phyloP scores from a whole-genome alignment of 2,888 invertebrate species.

The Cataglyphis cursor region DNA sequence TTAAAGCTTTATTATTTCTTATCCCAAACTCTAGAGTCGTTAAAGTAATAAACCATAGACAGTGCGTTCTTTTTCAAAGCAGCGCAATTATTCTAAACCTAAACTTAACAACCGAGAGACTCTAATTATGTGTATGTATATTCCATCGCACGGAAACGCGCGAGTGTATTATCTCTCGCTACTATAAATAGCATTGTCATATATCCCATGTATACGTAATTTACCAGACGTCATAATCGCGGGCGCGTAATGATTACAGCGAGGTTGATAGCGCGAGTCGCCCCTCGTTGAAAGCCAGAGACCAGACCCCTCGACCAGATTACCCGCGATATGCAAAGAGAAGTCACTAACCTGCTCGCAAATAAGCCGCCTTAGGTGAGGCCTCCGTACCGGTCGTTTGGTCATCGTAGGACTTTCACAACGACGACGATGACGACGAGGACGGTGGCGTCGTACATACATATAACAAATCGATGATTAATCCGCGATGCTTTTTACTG shows the following conservation, averaged over 20 bases:
- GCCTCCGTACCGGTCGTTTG: constrained; percentile 51
- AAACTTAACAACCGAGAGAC: not conserved
- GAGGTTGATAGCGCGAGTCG: constrained; percentile 40
- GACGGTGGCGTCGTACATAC: not conserved
- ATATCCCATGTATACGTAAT: constrained; percentile 30
- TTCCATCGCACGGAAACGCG: not conserved
- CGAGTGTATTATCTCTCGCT: constrained; percentile 28
- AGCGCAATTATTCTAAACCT: constrained; percentile 3
- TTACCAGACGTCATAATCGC: constrained; percentile 52
- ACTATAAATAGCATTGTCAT: constrained; percentile 43
- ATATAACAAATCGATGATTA: constrained; percentile 65
- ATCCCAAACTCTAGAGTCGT: not conserved
- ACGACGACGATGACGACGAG: not conserved
- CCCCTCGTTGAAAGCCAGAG: constrained; percentile 29
- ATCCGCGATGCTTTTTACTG: constrained; percentile 63
- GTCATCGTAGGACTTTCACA: constrained; percentile 50
- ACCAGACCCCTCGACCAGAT: constrained; percentile 45
- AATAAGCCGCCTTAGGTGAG: constrained; percentile 49
- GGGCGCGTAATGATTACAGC: constrained; percentile 45
- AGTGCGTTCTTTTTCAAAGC: not conserved
- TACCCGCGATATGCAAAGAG: constrained; percentile 59
- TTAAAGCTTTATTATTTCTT: not conserved
- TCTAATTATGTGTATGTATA: not conserved
- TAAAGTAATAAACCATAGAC: not conserved
- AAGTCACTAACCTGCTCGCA: constrained; percentile 66